phyloP scores from a whole-genome alignment of 2,888 invertebrate species.

The Trachelus tabidus region DNA sequence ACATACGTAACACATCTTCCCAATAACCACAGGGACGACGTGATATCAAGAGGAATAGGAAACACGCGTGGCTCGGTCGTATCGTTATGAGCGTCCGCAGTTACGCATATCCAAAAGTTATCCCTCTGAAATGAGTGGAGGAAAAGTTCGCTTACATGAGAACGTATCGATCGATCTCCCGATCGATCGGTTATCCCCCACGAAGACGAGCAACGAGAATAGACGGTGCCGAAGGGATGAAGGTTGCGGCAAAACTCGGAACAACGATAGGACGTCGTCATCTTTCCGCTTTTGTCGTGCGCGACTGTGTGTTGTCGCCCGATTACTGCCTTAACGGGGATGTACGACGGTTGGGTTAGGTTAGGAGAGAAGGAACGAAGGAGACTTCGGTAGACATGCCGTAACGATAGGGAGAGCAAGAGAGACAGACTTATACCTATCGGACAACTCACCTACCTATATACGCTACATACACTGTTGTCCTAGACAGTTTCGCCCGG shows the following conservation, averaged over 20 bases:
- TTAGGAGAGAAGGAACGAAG: too few relatives aligned
- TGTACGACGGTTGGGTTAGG: too few relatives aligned
- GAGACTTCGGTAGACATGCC: too few relatives aligned
- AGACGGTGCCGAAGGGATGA: background rate
- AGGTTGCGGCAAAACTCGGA: background rate
- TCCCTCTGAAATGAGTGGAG: background rate
- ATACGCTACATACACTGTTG: slow-evolving; percentile 38
- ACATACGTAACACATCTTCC: background rate
- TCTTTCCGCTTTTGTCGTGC: background rate
- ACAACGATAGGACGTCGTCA: slow-evolving; percentile 3
- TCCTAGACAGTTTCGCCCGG: slow-evolving; percentile 60
- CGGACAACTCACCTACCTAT: too few relatives aligned
- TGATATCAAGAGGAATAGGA: slow-evolving; percentile 20
- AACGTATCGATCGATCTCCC: too few relatives aligned
- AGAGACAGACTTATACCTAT: too few relatives aligned
- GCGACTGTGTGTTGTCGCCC: background rate
- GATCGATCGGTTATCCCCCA: too few relatives aligned
- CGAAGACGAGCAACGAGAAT: too few relatives aligned
- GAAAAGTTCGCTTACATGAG: background rate
- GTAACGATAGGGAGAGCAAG: too few relatives aligned
- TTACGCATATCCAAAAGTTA: slow-evolving; percentile 1
- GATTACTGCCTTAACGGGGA: too few relatives aligned
- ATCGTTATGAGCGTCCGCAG: background rate
- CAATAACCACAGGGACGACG: slow-evolving; percentile 22
- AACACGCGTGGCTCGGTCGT: slow-evolving; percentile 6